Evolutionary conservation across 2,113 vertebrate species (phyloP).

Genomic region (Zootoca vivipara): DNA sequence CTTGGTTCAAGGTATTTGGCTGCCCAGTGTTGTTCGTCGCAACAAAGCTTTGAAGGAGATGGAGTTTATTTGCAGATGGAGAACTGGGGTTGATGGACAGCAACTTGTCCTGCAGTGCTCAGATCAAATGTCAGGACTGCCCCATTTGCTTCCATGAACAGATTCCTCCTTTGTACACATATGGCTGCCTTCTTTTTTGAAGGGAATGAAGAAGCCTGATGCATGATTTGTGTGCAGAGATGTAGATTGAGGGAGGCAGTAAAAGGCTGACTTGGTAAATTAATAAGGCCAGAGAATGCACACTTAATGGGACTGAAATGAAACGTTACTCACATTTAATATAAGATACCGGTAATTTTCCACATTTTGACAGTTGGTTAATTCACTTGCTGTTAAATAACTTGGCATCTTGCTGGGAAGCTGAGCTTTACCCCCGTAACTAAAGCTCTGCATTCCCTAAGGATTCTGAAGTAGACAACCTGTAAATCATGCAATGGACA

Average conservation of each 20-base stretch:
- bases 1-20: no score
- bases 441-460: neutral
- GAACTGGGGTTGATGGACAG: neutral
- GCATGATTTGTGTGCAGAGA: neutral
- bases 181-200: neutral
- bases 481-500: neutral
- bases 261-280: neutral
- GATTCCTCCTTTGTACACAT: neutral
- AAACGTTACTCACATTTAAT: neutral
- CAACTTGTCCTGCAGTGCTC: neutral
- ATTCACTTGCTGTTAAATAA: neutral
- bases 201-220: neutral
- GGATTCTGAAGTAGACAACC: neutral
- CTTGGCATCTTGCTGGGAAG: neutral
- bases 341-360: neutral
- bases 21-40: neutral
- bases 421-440: neutral
- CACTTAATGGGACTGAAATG: neutral
- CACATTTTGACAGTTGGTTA: neutral
- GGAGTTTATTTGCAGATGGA: neutral
- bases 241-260: neutral
- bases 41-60: neutral
- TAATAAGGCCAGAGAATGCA: neutral
- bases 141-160: no score
- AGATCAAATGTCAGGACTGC: neutral